These are phyloP conservation scores for Proteles cristata DNA, from an alignment of 2,113 vertebrate genomes.

Conservation along the genomic window DNA sequence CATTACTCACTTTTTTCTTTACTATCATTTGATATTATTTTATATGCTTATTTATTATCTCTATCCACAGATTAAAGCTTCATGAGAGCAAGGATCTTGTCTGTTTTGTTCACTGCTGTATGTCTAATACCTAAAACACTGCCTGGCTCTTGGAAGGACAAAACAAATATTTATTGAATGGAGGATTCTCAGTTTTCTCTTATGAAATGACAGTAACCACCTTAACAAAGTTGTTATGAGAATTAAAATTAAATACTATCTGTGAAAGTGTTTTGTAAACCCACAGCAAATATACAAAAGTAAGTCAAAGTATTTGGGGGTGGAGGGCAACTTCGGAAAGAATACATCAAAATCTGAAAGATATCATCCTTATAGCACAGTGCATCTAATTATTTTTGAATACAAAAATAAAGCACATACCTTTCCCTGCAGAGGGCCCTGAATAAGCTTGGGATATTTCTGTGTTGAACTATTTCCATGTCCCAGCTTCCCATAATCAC, in stretches of 20 bases:
- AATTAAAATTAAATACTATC: constrained; percentile 48
- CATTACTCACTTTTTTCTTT: constrained; percentile 40
- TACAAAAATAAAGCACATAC: constrained; percentile 78
- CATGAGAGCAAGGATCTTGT: neutral
- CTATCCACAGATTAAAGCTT: constrained; percentile 7
- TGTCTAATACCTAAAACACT: neutral
- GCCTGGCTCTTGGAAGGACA: neutral
- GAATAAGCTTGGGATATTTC: constrained; percentile 93
- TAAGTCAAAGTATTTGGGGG: neutral
- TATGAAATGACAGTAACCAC: constrained; percentile 36
- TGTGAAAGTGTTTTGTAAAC: constrained; percentile 37
- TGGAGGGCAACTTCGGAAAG: neutral
- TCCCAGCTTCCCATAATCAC: constrained; percentile 92
- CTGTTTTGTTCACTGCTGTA: neutral
- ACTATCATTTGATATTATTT: constrained; percentile 23
- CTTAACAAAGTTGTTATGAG: neutral
- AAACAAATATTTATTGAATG: neutral
- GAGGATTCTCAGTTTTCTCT: constrained; percentile 9
- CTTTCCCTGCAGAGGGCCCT: constrained; percentile 92
- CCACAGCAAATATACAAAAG: constrained; percentile 45
- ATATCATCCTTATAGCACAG: neutral
- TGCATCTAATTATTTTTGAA: constrained; percentile 32
- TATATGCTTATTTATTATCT: neutral
- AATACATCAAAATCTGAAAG: constrained; percentile 40
- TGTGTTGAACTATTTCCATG: constrained; percentile 93